phyloP scores from a whole-genome alignment of 2,113 vertebrate species.

The Erythrolamprus reginae region DNA sequence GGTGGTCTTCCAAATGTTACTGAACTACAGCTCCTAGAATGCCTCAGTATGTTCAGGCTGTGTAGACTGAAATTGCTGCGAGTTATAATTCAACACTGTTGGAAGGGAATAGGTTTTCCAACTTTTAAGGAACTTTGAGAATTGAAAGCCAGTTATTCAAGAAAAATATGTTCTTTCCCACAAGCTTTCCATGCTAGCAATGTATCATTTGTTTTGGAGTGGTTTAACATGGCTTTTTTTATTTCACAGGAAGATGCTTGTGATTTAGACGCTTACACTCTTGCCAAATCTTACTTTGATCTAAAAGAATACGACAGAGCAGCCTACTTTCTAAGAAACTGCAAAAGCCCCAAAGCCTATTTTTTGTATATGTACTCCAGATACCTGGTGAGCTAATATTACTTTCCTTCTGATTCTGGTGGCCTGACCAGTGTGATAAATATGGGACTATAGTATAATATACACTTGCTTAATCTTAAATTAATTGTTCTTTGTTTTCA shows the following conservation, averaged over 20 bases:
- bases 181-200: not conserved
- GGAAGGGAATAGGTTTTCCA: not conserved
- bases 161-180: not conserved
- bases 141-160: not conserved
- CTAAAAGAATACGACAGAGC: conserved; percentile 97
- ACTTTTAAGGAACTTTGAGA: not conserved
- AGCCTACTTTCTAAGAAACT: conserved; percentile 91
- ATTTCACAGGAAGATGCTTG: conserved; percentile 86
- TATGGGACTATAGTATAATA: not conserved
- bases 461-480: not conserved
- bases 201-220: not conserved
- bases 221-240: not conserved
- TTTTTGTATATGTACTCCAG: conserved; percentile 98
- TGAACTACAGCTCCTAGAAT: not conserved
- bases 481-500: conserved; percentile 53
- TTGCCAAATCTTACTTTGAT: conserved; percentile 97
- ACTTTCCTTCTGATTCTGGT: not conserved
- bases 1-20: not conserved
- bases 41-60: not conserved
- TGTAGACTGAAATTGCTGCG: not conserved
- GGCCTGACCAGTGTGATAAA: not conserved
- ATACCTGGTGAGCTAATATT: conserved; percentile 84
- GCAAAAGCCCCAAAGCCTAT: conserved; percentile 95
- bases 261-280: conserved; percentile 89
- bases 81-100: not conserved